Evolutionary conservation across 1,140 invertebrate genomes (phyloP).

Genomic region (Trissolcus basalis): DNA sequence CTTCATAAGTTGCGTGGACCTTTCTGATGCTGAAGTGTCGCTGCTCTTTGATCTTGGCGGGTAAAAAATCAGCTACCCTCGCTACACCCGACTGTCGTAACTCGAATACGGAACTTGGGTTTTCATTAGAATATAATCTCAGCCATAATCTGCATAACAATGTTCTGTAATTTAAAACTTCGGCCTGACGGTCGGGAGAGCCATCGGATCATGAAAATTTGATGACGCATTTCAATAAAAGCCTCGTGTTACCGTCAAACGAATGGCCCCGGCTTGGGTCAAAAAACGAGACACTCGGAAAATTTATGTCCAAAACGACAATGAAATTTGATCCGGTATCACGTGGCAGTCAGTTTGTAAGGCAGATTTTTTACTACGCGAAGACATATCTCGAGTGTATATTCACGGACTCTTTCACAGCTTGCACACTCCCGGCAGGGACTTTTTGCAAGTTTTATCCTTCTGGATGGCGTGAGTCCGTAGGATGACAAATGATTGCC

Average conservation of each 20-base stretch:
- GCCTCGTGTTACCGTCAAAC: too few relatives aligned
- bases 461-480: conserved; percentile 52
- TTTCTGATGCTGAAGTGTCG: conserved; percentile 12
- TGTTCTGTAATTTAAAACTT: too few relatives aligned
- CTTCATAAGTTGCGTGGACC: conserved; percentile 15
- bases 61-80: neutral
- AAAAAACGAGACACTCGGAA: neutral
- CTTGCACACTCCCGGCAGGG: conserved; percentile 33
- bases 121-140: too few relatives aligned
- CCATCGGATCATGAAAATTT: neutral
- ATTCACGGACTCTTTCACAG: conserved; percentile 33
- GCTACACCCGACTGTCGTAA: too few relatives aligned
- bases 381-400: conserved; percentile 53
- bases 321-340: conserved; percentile 28
- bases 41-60: neutral
- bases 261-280: neutral
- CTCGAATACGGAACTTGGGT: too few relatives aligned
- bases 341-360: conserved; percentile 15
- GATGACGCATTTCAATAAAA: neutral
- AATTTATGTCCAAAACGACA: conserved; percentile 16
- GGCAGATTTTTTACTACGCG: conserved; percentile 18
- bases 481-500: conserved; percentile 68
- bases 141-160: too few relatives aligned
- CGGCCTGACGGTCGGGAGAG: too few relatives aligned
- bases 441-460: conserved; percentile 62